Evolutionary conservation across 2,113 vertebrate species (phyloP).

Genomic region (Antechinus flavipes): DNA sequence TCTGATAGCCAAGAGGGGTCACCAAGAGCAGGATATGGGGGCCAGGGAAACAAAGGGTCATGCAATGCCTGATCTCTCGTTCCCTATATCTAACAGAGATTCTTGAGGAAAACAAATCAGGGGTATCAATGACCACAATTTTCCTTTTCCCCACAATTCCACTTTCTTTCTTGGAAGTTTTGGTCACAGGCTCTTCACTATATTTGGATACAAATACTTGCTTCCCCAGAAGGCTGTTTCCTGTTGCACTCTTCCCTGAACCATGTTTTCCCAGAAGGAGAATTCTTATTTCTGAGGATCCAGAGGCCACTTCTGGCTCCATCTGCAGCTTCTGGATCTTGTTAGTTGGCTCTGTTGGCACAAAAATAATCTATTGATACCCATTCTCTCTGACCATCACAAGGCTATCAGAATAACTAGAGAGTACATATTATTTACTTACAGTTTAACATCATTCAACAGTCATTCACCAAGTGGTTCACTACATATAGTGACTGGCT

Average conservation of each 20-base stretch:
- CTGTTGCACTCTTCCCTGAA: conserved; percentile 61
- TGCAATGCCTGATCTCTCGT: fast-evolving
- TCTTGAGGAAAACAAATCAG: conserved; percentile 42
- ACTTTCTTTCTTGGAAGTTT: not conserved
- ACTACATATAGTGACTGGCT: not conserved
- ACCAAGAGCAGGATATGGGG: conserved; percentile 44
- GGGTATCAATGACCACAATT: conserved; percentile 60
- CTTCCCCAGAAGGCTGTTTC: conserved; percentile 68
- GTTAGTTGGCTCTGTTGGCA: not conserved
- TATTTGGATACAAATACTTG: not conserved
- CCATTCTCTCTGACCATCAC: not conserved
- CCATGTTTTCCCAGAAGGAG: conserved; percentile 59
- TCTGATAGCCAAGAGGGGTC: not conserved
- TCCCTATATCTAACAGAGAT: not conserved
- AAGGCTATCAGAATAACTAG: not conserved
- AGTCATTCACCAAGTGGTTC: not conserved
- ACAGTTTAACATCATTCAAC: not conserved
- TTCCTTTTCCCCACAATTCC: not conserved
- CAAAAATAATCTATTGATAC: not conserved
- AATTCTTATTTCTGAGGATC: not conserved
- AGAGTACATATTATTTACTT: not conserved
- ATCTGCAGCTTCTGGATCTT: not conserved
- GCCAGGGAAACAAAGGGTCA: not conserved
- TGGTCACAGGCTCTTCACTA: not conserved
- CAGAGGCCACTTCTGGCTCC: fast-evolving